phyloP scores from a whole-genome alignment of 2,888 invertebrate species.

The Drosophila villosipedis region DNA sequence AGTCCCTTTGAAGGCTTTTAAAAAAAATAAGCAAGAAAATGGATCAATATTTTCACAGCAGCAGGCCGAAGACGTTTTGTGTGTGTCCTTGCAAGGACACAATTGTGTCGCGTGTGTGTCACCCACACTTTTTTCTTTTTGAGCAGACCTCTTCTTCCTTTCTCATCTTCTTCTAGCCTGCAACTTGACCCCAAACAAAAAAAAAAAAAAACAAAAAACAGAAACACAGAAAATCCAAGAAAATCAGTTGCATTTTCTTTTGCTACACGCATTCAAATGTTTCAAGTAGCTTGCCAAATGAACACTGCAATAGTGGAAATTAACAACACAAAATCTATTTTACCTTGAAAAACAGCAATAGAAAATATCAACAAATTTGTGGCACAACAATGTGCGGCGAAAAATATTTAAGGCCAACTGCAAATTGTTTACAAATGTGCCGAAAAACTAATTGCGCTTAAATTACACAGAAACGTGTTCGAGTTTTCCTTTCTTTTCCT shows the following conservation, averaged over 20 bases:
- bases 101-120: slow-evolving; percentile 49
- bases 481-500: not conserved
- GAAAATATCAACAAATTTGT: slow-evolving; percentile 47
- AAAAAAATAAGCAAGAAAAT: slow-evolving; percentile 36
- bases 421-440: slow-evolving; percentile 65
- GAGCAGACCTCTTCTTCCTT: slow-evolving; percentile 2
- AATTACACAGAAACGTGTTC: slow-evolving; percentile 49
- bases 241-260: slow-evolving; percentile 6
- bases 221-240: not conserved
- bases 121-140: slow-evolving; percentile 18
- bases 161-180: not conserved
- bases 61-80: slow-evolving; percentile 68
- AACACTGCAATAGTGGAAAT: not conserved
- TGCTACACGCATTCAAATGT: not conserved
- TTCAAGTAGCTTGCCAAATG: not conserved
- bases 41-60: slow-evolving; percentile 73
- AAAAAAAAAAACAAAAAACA: not conserved
- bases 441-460: slow-evolving; percentile 71
- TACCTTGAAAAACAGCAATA: slow-evolving; percentile 57
- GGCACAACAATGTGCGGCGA: slow-evolving; percentile 26
- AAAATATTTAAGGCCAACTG: slow-evolving; percentile 42
- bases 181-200: slow-evolving; percentile 6
- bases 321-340: slow-evolving; percentile 33
- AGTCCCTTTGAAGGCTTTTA: slow-evolving; percentile 53
- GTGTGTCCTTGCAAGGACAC: slow-evolving; percentile 75